Evolutionary conservation across 2,113 vertebrate species (phyloP).

Genomic region (Cheirogaleus medius): DNA sequence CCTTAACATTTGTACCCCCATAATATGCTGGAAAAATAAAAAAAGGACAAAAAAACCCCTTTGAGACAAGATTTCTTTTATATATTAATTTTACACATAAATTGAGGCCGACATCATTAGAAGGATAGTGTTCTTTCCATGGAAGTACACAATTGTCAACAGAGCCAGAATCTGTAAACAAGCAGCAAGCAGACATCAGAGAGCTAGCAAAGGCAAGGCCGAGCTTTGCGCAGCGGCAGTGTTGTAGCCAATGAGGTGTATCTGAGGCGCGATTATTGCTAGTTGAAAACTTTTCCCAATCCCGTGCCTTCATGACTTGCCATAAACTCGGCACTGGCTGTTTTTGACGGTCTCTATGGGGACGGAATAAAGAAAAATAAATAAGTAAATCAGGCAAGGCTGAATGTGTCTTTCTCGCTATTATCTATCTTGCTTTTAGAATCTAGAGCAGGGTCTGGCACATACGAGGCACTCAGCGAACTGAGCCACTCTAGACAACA

Average conservation of each 20-base stretch:
- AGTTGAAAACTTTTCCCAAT: no score
- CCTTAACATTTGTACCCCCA: no score
- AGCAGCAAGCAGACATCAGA: neutral
- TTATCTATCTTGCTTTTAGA: neutral
- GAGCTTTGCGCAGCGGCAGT: no score
- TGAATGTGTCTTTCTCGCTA: no score
- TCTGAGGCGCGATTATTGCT: no score
- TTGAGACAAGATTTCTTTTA: neutral
- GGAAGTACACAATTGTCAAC: neutral
- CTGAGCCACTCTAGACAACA: neutral
- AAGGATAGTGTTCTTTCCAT: neutral
- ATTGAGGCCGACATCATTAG: neutral
- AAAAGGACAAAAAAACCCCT: no score
- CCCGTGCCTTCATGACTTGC: no score
- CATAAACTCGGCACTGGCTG: no score
- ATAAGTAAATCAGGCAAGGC: neutral
- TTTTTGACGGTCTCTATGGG: no score
- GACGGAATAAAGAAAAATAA: no score
- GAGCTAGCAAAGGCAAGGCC: neutral
- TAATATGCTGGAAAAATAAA: no score
- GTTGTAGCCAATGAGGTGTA: no score
- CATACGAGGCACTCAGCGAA: neutral
- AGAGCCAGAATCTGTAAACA: neutral
- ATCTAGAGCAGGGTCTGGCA: neutral
- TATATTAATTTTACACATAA: neutral